Evolutionary conservation across 2,797 vertebrate species (phyloP).

Genomic region (Antrozous pallidus): DNA sequence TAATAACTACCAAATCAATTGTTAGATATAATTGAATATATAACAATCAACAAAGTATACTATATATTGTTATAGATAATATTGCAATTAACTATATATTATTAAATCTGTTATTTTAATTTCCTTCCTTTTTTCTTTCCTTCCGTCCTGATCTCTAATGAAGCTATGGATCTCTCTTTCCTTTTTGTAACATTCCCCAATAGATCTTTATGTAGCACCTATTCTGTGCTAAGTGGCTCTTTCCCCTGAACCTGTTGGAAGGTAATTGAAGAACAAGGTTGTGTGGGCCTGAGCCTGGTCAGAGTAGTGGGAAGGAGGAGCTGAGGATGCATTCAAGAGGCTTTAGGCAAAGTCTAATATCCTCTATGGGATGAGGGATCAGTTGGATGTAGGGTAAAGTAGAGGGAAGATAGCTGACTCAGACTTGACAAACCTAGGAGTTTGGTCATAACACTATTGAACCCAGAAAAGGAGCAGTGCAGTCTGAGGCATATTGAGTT

Average conservation of each 20-base stretch:
- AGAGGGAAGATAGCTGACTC: neutral
- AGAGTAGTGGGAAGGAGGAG: neutral
- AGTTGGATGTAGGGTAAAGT: neutral
- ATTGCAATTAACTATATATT: neutral
- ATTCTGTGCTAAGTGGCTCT: neutral
- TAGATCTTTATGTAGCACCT: neutral
- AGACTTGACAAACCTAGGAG: neutral
- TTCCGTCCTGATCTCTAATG: neutral
- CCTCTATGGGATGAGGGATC: neutral
- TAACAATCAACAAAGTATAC: neutral
- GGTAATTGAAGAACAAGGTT: neutral
- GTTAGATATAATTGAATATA: neutral
- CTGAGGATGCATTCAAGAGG: neutral
- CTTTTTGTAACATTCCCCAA: neutral
- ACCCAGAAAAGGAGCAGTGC: neutral
- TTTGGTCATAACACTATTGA: neutral
- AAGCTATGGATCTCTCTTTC: neutral
- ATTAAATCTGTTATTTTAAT: neutral
- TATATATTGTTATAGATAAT: neutral
- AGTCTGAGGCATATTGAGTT: neutral
- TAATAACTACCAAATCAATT: constrained; percentile 11
- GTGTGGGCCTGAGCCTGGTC: neutral
- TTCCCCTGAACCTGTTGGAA: neutral
- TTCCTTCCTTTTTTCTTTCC: neutral
- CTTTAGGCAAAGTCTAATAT: neutral